phyloP scores from a whole-genome alignment of 1,140 invertebrate species.

The Scaptomyza hsui region DNA sequence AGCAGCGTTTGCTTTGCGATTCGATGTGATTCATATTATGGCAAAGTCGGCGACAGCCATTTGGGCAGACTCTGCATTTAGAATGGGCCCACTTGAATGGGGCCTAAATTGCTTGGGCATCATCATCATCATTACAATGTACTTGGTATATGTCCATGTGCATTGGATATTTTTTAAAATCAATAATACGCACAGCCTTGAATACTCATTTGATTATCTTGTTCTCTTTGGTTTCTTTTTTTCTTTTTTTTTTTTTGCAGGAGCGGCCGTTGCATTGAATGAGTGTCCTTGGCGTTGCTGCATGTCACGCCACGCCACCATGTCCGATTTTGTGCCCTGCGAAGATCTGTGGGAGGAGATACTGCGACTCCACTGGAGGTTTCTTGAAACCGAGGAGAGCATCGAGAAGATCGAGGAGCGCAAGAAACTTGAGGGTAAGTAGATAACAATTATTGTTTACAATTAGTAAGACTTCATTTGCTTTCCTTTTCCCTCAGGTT shows the following conservation, averaged over 20 bases:
- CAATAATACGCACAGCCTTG: conserved; percentile 37
- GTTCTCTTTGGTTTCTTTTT: too few species aligned
- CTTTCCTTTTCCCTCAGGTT: conserved; percentile 85
- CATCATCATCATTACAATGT: neutral
- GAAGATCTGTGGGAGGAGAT: conserved; percentile 88
- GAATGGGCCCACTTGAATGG: conserved; percentile 18
- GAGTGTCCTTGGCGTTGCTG: conserved; percentile 66
- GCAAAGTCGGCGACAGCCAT: conserved; percentile 27
- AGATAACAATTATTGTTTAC: too few species aligned
- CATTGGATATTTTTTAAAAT: conserved; percentile 39
- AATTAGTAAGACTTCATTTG: neutral
- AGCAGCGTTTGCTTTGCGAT: neutral
- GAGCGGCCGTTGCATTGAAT: conserved; percentile 66
- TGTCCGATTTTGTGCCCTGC: conserved; percentile 79
- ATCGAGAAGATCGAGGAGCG: conserved; percentile 89
- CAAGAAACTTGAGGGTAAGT: conserved; percentile 89
- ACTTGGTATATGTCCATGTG: neutral
- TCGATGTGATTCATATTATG: conserved; percentile 27
- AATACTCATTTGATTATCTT: conserved; percentile 14
- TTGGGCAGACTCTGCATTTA: conserved; percentile 29
- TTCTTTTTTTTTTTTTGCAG: conserved; percentile 38
- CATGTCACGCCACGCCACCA: conserved; percentile 52
- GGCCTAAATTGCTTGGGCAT: conserved; percentile 1
- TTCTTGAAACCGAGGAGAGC: conserved; percentile 91
- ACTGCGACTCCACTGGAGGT: conserved; percentile 89